Base-by-base conservation (phyloP, 2,888 invertebrate genomes). In the Malachius bipustulatus region DNA sequence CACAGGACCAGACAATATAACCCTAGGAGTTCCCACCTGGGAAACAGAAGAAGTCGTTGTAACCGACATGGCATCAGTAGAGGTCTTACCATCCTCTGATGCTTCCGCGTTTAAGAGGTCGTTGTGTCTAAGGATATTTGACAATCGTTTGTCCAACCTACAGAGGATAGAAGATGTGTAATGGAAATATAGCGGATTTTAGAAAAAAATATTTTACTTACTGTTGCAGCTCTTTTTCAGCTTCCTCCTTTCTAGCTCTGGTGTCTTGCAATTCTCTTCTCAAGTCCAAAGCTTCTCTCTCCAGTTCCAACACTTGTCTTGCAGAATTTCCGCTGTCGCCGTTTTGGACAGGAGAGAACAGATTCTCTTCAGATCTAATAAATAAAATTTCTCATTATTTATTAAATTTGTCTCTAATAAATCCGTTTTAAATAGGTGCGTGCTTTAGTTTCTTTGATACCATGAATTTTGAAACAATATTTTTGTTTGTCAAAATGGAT, bases 131-230 rank as follows among this genome's bases (percentile, higher is more conserved):
- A 58, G 44, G 26, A 73, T 62, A 51, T 65, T 69, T 40, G 71
- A 68, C 44, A 74, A 67, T 46, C 71, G 66, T 50, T 67, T 69
- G 54, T 73, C 73, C 53, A 73, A 64, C 63, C 73, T 73, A 64
- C 39, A 46, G 42, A 14, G 34, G 37, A 40, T 38, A 38, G 32
- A 38, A 41, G 32, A 29, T 32, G 35, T 28, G 32, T 24, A n/a
- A n/a, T n/a, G n/a, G n/a, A n/a, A n/a, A n/a, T n/a, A n/a, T n/a
- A n/a, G n/a, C n/a, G n/a, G n/a, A n/a, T n/a, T n/a, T n/a, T n/a
- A n/a, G n/a, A n/a, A n/a, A n/a, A n/a, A n/a, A n/a, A n/a, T n/a
- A n/a, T n/a, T n/a, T n/a, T n/a, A 61, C 63, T 67, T 60, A 75
- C 75, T 73, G 72, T 49, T 64, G 60, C 31, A 68, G 62, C 47